These are phyloP conservation scores for Gorsachius magnificus DNA, from an alignment of 2,797 vertebrate species.

Conservation along the genomic window DNA sequence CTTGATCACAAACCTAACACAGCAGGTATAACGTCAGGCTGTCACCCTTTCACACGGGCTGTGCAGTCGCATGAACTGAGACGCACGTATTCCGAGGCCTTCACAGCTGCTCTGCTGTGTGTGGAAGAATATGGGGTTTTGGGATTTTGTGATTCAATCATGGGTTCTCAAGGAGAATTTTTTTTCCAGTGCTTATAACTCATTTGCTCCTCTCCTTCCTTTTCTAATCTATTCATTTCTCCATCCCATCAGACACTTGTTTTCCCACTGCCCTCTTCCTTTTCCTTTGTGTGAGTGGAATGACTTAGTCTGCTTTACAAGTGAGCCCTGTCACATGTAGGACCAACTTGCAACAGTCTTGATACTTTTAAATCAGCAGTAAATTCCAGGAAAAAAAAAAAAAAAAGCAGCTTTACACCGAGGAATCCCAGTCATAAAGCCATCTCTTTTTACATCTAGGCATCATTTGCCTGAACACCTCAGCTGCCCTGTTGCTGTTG, in stretches of 20 bases:
- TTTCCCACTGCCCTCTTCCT: not conserved
- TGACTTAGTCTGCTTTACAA: not conserved
- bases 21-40: not conserved
- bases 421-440: not conserved
- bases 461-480: not conserved
- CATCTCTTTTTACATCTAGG: not conserved
- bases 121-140: not conserved
- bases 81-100: not conserved
- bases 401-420: not conserved
- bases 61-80: not conserved
- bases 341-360: not conserved
- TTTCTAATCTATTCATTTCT: not conserved
- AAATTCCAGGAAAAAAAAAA: not conserved
- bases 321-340: not conserved
- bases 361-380: not conserved
- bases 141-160: rapidly evolving
- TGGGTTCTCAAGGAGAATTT: not conserved
- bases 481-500: not conserved
- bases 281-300: not conserved
- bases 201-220: not conserved
- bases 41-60: not conserved
- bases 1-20: not conserved
- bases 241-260: not conserved
- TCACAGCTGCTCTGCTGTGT: not conserved
- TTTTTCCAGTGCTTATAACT: not conserved